phyloP scores from a whole-genome alignment of 2,113 vertebrate species.

The Vulpes ferrilata region DNA sequence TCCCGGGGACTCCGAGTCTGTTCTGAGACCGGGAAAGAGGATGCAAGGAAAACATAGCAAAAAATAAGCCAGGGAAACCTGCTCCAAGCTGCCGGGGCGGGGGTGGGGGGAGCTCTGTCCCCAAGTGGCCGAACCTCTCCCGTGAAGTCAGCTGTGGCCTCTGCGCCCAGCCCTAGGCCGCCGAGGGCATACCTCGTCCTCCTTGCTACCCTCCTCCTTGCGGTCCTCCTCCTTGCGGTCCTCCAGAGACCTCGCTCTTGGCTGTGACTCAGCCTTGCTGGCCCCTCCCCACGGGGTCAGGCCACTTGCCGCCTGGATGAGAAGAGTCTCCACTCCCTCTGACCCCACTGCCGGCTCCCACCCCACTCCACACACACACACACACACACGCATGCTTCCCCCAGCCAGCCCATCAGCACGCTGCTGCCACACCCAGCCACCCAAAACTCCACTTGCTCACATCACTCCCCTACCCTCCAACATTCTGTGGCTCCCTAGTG shows the following conservation, averaged over 20 bases:
- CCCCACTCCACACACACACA: neutral
- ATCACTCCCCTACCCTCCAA: neutral
- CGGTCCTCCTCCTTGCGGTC: neutral
- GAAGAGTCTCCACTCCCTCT: neutral
- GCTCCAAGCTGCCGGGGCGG: neutral
- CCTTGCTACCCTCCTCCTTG: neutral
- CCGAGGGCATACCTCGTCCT: neutral
- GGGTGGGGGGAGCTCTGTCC: neutral
- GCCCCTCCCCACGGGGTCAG: neutral
- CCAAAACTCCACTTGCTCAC: neutral
- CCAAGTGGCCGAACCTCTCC: accelerated
- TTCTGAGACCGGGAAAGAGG: neutral
- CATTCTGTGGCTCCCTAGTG: neutral
- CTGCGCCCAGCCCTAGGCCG: neutral
- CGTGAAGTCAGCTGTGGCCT: accelerated
- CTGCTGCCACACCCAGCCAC: neutral
- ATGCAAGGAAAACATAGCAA: neutral
- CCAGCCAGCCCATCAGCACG: neutral
- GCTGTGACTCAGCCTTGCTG: neutral
- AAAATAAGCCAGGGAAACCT: neutral
- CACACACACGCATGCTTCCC: neutral
- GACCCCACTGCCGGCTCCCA: neutral
- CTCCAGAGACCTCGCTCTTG: neutral
- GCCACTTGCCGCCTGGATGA: neutral
- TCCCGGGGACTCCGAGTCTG: constrained; percentile 8